phyloP scores from a whole-genome alignment of 2,888 invertebrate genomes.

The Tigriopus californicus region DNA sequence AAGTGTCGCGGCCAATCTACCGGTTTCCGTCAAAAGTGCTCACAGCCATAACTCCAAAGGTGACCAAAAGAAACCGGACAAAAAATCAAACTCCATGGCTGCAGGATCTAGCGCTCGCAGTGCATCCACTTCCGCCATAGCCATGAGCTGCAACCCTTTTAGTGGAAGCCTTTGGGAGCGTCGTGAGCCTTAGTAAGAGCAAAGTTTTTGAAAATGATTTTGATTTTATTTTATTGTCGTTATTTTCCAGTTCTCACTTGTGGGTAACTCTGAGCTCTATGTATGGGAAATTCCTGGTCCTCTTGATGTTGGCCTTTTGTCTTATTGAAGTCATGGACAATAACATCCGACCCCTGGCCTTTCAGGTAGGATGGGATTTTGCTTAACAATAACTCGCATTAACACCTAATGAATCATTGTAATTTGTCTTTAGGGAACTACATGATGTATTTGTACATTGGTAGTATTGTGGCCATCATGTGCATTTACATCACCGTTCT shows the following conservation, averaged over 20 bases:
- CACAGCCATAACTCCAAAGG: no score
- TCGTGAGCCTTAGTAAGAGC: slow-evolving; percentile 5
- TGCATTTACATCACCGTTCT: slow-evolving; percentile 36
- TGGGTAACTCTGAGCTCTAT: slow-evolving; percentile 35
- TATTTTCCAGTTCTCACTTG: slow-evolving; percentile 30
- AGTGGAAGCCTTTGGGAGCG: slow-evolving; percentile 14
- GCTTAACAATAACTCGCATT: no score
- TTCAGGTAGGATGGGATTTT: slow-evolving; percentile 32
- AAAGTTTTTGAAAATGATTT: not conserved
- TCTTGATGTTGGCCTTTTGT: slow-evolving; percentile 34
- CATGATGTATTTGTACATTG: slow-evolving; percentile 36
- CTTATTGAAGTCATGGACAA: slow-evolving; percentile 37
- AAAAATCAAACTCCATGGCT: not conserved
- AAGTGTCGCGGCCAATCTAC: not conserved
- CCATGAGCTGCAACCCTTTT: slow-evolving; percentile 12
- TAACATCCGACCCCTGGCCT: slow-evolving; percentile 32
- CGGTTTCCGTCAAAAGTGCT: not conserved
- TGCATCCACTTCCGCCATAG: not conserved
- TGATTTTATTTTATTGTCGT: not conserved
- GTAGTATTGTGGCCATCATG: slow-evolving; percentile 35
- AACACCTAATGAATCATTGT: slow-evolving; percentile 7
- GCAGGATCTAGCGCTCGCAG: not conserved
- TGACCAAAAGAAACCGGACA: no score
- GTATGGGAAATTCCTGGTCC: slow-evolving; percentile 35
- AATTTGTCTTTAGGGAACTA: slow-evolving; percentile 28